Conservation (phyloP, 2,888 invertebrate genomes). For the Calliopum simillimum region DNA sequence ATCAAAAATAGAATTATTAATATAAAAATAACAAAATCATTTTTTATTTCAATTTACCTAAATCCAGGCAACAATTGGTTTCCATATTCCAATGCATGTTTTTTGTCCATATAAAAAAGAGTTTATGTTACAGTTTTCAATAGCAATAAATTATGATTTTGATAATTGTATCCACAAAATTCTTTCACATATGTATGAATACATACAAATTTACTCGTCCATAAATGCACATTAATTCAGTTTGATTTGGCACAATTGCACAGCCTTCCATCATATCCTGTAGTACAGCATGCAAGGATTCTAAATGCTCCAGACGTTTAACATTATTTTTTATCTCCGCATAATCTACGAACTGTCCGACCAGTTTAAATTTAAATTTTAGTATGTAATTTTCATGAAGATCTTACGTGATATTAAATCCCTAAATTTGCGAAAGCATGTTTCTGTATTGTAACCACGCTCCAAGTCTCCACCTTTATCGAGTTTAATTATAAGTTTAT, state of each 20-base stretch:
- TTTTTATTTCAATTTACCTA: too few relatives aligned
- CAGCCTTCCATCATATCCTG: conserved; percentile 76
- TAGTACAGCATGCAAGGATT: conserved; percentile 78
- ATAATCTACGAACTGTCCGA: too few relatives aligned
- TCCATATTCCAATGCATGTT: conserved; percentile 79
- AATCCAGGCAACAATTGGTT: conserved; percentile 78
- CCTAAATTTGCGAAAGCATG: conserved; percentile 80
- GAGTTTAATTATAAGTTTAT: too few relatives aligned
- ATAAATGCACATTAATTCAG: conserved; percentile 85
- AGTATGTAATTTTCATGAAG: too few relatives aligned
- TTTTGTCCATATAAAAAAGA: too few relatives aligned
- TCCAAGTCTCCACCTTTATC: too few relatives aligned
- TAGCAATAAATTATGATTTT: too few relatives aligned
- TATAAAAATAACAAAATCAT: too few relatives aligned
- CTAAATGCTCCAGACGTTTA: conserved; percentile 82
- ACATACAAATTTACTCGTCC: conserved; percentile 87
- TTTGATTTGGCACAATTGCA: conserved; percentile 77
- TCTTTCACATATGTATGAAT: too few relatives aligned
- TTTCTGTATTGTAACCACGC: conserved; percentile 77
- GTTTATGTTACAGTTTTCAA: too few relatives aligned
- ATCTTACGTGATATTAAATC: conserved; percentile 94
- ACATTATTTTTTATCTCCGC: conserved; percentile 81
- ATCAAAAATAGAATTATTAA: too few relatives aligned
- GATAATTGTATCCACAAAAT: too few relatives aligned
- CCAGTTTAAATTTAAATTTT: conserved; percentile 22